phyloP scores from a whole-genome alignment of 2,888 invertebrate genomes.

The Lamellibrachia satsuma region DNA sequence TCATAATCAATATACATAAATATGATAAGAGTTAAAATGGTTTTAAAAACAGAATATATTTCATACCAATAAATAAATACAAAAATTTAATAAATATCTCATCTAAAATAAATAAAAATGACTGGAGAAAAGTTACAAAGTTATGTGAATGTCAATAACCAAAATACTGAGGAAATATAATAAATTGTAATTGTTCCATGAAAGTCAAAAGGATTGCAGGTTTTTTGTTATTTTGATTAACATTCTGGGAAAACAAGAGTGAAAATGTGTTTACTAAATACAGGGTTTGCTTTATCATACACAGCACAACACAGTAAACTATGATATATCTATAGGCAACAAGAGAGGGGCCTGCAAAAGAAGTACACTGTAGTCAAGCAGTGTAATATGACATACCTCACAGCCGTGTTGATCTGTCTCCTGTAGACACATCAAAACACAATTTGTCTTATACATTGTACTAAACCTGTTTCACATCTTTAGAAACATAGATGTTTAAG shows the following conservation, averaged over 20 bases:
- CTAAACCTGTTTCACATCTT: too few relatives aligned
- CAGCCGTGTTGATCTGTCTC: conserved; percentile 37
- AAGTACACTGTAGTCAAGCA: too few relatives aligned
- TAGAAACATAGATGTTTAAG: too few relatives aligned
- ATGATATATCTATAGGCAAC: neutral
- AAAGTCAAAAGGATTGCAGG: neutral
- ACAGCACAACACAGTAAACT: neutral
- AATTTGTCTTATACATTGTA: neutral
- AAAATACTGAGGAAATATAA: neutral
- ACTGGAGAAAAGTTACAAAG: neutral
- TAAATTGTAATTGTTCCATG: neutral
- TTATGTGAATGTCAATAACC: neutral
- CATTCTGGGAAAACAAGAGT: neutral
- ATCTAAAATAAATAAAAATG: neutral
- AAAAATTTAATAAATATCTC: neutral
- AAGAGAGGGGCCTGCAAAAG: neutral
- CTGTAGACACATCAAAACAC: conserved; percentile 28
- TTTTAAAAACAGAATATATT: neutral
- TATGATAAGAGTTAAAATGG: too few relatives aligned
- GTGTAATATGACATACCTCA: conserved; percentile 30
- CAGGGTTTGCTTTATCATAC: neutral
- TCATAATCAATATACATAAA: too few relatives aligned
- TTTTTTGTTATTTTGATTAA: neutral
- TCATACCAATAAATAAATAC: neutral
- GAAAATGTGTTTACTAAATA: neutral